Base-by-base conservation (phyloP, 2,113 vertebrate genomes). In the Sebastes schlegelii region DNA sequence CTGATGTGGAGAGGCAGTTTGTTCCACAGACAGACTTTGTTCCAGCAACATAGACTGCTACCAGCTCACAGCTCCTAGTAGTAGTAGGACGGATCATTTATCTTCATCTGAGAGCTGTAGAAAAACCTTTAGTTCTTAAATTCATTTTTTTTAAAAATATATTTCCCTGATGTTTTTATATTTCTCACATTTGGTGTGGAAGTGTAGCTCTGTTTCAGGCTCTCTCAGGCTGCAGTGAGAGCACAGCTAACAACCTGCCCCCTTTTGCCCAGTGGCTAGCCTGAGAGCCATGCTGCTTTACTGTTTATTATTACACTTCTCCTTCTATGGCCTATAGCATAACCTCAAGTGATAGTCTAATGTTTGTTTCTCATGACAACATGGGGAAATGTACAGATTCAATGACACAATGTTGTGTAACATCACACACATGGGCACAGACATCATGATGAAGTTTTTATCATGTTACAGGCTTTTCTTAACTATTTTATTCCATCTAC, bases 261-360 rank as follows among this genome's bases (percentile, higher is more conserved):
- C 67, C 64, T 73, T 19, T 68, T 26, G 58, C 48, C 34, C 74
- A 51, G 63, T 54, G 60, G 66, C 66, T 55, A 7, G 45, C 45
- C 26, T 21, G 45, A 54, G 43, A 79, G 64, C 73, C 84, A 82
- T 76, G 49, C 55, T 80, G 75, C 46, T 82, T 78, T 81, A 61
- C 77, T n/a, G 69, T 81, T 84, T 90, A 88, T 93, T 90, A 85
- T 89, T 91, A 83, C 60, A 74, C 23, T 42, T 85, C 73, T 85
- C 85, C 88, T 90, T 89, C 79, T 92, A 83, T 75, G 73, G 87
- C 19, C 43, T 55, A 78, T 45, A 72, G 72, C 5, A 62, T 72
- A 8, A 85, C 43, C 34, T 17, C 48, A n/a, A 68, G 7, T 42
- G 13, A 1, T 12, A 57, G 10, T 49, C 5, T 21, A 6, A 16